phyloP scores from a whole-genome alignment of 2,888 invertebrate species.

The Nomada lathburiana region DNA sequence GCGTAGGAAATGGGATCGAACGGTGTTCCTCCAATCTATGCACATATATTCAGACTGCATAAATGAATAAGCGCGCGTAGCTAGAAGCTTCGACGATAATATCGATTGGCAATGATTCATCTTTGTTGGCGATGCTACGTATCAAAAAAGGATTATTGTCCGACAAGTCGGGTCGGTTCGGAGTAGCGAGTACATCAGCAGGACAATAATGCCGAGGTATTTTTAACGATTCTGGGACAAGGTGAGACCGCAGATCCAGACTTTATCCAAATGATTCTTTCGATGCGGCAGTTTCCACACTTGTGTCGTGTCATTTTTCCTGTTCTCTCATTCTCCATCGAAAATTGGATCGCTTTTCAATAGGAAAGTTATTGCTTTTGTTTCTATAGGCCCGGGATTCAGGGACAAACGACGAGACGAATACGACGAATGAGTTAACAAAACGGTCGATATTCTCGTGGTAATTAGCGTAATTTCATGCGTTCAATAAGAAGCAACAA shows the following conservation, averaged over 20 bases:
- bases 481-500: background rate
- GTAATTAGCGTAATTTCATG: constrained; percentile 60
- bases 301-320: constrained; percentile 6
- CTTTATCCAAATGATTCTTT: constrained; percentile 17
- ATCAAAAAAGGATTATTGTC: constrained; percentile 32
- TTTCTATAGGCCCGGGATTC: constrained; percentile 80
- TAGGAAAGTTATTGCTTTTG: background rate
- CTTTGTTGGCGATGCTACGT: background rate
- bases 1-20: too few relatives aligned
- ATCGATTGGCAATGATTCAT: too few relatives aligned
- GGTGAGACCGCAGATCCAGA: constrained; percentile 66
- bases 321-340: background rate
- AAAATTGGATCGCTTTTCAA: too few relatives aligned
- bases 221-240: constrained; percentile 70
- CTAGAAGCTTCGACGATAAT: too few relatives aligned
- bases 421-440: constrained; percentile 57
- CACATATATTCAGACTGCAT: too few relatives aligned
- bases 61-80: too few relatives aligned
- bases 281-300: background rate
- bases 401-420: constrained; percentile 74
- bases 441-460: constrained; percentile 72
- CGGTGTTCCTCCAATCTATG: too few relatives aligned
- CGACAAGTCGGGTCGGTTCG: background rate
- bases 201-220: constrained; percentile 62
- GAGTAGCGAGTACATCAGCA: constrained; percentile 44